Conservation (phyloP, 2,113 vertebrate species). For the Gavialis gangeticus region DNA sequence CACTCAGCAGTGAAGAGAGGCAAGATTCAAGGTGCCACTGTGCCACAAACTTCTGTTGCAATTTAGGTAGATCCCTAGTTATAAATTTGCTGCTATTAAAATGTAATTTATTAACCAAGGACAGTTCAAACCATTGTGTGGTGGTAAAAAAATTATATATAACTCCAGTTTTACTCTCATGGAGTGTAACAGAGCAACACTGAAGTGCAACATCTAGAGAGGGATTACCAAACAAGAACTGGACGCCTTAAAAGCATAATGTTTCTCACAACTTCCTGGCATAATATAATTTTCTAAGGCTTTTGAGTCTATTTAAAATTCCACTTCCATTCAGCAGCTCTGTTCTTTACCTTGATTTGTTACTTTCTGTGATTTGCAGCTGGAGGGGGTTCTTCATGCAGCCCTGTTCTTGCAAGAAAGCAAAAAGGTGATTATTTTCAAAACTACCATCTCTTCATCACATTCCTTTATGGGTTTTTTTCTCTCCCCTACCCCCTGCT, state of each 20-base stretch:
- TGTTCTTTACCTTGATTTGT: slow-evolving; percentile 80
- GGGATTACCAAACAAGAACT: background rate
- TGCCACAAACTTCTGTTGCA: no score
- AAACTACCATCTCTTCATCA: slow-evolving; percentile 49
- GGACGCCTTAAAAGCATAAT: background rate
- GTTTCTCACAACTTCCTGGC: slow-evolving; percentile 19
- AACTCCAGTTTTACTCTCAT: background rate
- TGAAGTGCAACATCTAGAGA: background rate
- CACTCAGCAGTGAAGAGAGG: no score
- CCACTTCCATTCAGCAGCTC: slow-evolving; percentile 60
- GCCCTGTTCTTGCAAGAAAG: slow-evolving; percentile 94
- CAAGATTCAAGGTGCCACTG: no score
- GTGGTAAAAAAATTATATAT: background rate
- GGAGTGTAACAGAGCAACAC: background rate
- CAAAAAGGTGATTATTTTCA: slow-evolving; percentile 94
- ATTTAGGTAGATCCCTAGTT: background rate
- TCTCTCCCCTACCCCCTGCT: background rate
- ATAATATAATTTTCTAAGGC: background rate
- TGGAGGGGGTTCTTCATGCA: slow-evolving; percentile 95
- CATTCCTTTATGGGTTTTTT: slow-evolving; percentile 18
- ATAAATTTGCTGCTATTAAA: slow-evolving; percentile 24
- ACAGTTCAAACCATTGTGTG: background rate
- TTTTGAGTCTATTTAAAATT: slow-evolving; percentile 58
- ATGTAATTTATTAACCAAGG: background rate
- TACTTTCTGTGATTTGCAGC: slow-evolving; percentile 90